These are phyloP conservation scores for Melipona quadrifasciata DNA, from an alignment of 1,140 invertebrate genomes.

Conservation along the genomic window DNA sequence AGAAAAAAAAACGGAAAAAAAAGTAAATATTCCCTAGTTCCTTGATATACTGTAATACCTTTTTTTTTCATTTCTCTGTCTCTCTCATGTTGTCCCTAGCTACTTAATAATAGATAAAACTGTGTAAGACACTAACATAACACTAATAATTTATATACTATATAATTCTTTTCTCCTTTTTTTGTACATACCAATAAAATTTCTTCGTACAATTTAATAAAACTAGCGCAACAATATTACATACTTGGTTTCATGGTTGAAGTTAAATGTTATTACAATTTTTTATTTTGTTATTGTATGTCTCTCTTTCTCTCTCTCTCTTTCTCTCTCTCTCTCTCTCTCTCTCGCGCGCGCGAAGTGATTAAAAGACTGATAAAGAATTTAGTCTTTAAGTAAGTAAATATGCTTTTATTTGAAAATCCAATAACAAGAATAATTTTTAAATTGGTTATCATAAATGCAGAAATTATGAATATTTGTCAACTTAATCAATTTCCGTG, in stretches of 20 bases:
- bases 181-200: conserved; percentile 74
- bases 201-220: conserved; percentile 69
- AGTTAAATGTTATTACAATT: neutral
- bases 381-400: neutral
- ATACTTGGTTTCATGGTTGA: conserved; percentile 46
- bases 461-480: neutral
- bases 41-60: conserved; percentile 55
- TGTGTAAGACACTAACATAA: conserved; percentile 55
- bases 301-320: too few relatives aligned
- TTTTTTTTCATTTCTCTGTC: conserved; percentile 50
- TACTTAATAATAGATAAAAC: conserved; percentile 58
- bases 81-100: conserved; percentile 51
- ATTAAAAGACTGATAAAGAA: neutral
- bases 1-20: conserved; percentile 10
- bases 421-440: conserved; percentile 30
- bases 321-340: too few relatives aligned
- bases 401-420: conserved; percentile 15
- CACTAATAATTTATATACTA: conserved; percentile 69
- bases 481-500: neutral
- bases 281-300: neutral
- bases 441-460: neutral
- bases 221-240: conserved; percentile 60
- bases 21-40: conserved; percentile 65
- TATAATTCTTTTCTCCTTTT: conserved; percentile 60
- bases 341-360: neutral